These are phyloP conservation scores for Anarsia innoxiella DNA, from an alignment of 2,888 invertebrate genomes.

Conservation along the genomic window DNA sequence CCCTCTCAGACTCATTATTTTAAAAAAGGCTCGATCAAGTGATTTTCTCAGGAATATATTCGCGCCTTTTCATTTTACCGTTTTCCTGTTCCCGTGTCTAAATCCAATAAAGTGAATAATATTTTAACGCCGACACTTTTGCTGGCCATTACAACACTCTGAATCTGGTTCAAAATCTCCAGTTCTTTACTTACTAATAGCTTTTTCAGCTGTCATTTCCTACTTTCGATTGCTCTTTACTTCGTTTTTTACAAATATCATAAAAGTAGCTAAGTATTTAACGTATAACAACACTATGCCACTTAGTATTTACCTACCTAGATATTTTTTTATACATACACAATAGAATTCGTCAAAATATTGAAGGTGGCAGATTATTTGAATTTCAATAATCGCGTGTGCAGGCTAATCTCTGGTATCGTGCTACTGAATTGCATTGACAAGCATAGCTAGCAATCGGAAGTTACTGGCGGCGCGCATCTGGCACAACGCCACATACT, in stretches of 20 bases:
- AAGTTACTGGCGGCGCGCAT: slow-evolving; percentile 4
- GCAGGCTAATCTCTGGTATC: neutral
- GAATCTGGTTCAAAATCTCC: too few species aligned
- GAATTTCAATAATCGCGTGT: too few species aligned
- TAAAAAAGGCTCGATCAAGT: slow-evolving; percentile 20
- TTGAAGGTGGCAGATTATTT: too few species aligned
- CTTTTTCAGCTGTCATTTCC: too few species aligned
- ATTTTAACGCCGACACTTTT: slow-evolving; percentile 23
- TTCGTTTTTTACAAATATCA: too few species aligned
- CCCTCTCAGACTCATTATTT: slow-evolving; percentile 27
- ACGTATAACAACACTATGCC: too few species aligned
- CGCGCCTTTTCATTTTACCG: slow-evolving; percentile 21
- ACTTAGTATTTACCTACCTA: too few species aligned
- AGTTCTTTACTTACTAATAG: too few species aligned
- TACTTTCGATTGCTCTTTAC: too few species aligned
- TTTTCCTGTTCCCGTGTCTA: slow-evolving; percentile 19
- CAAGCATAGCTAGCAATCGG: slow-evolving; percentile 6
- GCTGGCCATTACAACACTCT: slow-evolving; percentile 20
- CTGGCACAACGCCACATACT: slow-evolving; percentile 17
- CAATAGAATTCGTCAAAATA: too few species aligned
- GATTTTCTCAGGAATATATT: slow-evolving; percentile 12
- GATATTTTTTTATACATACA: too few species aligned
- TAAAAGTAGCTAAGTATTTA: too few species aligned
- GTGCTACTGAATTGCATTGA: neutral
- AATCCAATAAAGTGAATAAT: slow-evolving; percentile 28